These are phyloP conservation scores for Micronycteris hirsuta DNA, from an alignment of 2,113 vertebrate species.

Conservation along the genomic window DNA sequence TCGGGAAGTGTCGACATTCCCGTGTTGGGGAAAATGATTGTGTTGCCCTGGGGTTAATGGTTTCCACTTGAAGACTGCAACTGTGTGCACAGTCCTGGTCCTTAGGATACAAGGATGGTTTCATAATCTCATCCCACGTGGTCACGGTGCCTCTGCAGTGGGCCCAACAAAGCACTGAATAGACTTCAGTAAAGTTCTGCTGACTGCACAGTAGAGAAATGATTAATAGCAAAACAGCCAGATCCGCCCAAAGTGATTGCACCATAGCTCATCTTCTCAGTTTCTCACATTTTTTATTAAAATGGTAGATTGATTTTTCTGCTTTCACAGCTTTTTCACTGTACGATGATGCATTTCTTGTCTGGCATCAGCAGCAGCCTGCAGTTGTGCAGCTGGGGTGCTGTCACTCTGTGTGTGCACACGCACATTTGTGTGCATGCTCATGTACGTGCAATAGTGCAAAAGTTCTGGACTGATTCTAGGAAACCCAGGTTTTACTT, in stretches of 20 bases:
- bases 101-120: constrained; percentile 43
- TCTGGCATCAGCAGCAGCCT: background rate
- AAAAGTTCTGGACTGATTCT: background rate
- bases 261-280: constrained; percentile 49
- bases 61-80: constrained; percentile 62
- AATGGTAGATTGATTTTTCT: constrained; percentile 67
- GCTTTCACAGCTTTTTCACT: constrained; percentile 62
- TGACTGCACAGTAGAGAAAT: constrained; percentile 11
- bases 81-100: constrained; percentile 46
- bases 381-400: background rate
- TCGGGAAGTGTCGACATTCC: constrained; percentile 46
- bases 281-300: constrained; percentile 67
- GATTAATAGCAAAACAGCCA: constrained; percentile 52
- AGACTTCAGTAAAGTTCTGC: constrained; percentile 56
- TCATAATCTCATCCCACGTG: constrained; percentile 42
- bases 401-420: background rate
- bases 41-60: constrained; percentile 51
- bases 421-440: background rate
- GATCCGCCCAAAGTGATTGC: constrained; percentile 52
- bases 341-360: constrained; percentile 40
- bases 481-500: background rate
- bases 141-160: background rate
- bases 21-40: constrained; percentile 48
- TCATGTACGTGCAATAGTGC: background rate
- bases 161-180: background rate